A percentile compares a stretch with the other conserved stretches of the same genome.
Evolutionary conservation across 2,797 vertebrate species (phyloP).

Genomic region (Squalus acanthias): DNA sequence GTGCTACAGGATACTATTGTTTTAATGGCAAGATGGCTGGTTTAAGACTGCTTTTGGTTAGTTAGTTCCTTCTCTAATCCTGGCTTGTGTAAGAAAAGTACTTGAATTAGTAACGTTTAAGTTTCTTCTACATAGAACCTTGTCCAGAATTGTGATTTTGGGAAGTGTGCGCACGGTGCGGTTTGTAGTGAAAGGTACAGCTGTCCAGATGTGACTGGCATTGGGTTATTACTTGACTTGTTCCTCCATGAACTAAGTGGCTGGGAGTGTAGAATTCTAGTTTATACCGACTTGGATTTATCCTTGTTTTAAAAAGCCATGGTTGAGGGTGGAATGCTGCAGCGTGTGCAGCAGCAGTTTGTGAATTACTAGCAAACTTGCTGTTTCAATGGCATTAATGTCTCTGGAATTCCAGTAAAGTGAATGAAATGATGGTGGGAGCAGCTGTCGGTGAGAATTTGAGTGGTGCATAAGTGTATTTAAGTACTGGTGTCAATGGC

Average conservation of each 20-base stretch:
- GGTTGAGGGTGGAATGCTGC: neutral
- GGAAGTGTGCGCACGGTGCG: neutral
- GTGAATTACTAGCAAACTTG: too few species aligned
- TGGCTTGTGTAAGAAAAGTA: neutral
- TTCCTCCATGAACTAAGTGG: too few species aligned
- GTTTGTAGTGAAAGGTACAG: neutral
- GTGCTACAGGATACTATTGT: too few species aligned
- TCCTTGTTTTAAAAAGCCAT: neutral
- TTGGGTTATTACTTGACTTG: too few species aligned
- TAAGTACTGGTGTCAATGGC: neutral
- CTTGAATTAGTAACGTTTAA: neutral
- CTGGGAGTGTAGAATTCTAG: too few species aligned
- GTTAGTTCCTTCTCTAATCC: neutral
- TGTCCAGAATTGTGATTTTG: neutral
- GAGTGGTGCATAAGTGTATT: neutral
- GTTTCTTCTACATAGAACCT: too few species aligned
- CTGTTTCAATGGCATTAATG: neutral
- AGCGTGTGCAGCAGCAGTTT: too few species aligned
- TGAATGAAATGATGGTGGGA: neutral
- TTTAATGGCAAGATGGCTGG: too few species aligned
- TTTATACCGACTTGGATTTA: neutral
- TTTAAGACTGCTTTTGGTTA: neutral
- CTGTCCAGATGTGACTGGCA: neutral
- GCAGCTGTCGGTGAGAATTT: neutral
- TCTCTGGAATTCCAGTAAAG: neutral